Base-by-base conservation (phyloP, 2,797 vertebrate species). In the Ctenopoma multispine region DNA sequence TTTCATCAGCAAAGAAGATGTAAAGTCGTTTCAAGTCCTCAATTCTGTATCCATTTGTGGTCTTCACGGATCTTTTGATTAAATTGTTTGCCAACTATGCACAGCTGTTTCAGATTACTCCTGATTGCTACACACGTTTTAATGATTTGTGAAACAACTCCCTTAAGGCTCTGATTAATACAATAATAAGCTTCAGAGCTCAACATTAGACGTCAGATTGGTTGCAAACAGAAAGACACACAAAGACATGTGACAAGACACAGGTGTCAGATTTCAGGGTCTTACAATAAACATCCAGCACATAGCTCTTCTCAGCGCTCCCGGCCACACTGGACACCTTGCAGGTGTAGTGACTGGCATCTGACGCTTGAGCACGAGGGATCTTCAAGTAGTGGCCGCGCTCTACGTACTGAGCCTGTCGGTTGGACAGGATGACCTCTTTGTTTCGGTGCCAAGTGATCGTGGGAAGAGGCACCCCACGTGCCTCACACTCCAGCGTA, bases 251-350 rank as follows among this genome's bases (percentile, higher is more conserved):
- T n/a, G n/a, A n/a, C n/a, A n/a, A n/a, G n/a, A n/a, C n/a, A n/a
- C n/a, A n/a, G n/a, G n/a, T n/a, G 4, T 43, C 10, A 43, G n/a
- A 56, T 38, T 24, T 49, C 21, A 27, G 10, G 17, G 46, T 72
- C 94, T 94, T 93, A 99, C 98, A 91, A 0, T 97, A 98, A 65
- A 99, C 88, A 5, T 98, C 96, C 81, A 99, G 95, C 0, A 86
- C 77, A 57, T 95, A 97, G 17, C 73, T 80, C 83, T 96, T 99
- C 79, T 98, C 96, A 0, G 96, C 92, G 0, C 74, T 87, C 27
- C 98, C 98, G 0, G 95, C 96, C 61, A 94, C 50, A 2, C 91
- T 99, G 80, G 89, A 92, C 63, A 86, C 97, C 0, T 77, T 95
- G 83, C 98, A 99, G 2, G 69, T 93, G 72, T 97, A 99, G 29